Evolutionary conservation across 2,888 invertebrate genomes (phyloP).

Genomic region (Allacma fusca): DNA sequence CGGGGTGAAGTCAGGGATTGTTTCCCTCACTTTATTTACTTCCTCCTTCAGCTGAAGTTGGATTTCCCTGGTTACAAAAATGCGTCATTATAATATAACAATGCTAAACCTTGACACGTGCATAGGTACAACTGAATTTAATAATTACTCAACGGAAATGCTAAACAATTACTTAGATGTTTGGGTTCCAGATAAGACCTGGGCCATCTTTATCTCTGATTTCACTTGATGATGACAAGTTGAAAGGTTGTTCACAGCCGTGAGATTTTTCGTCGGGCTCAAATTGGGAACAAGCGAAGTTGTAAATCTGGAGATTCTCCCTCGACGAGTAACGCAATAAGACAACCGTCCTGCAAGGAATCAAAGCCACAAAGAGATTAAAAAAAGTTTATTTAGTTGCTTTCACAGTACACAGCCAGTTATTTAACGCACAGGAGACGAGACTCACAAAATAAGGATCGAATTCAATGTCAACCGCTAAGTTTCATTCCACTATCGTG

Average conservation of each 20-base stretch:
- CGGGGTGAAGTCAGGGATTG: slow-evolving; percentile 73
- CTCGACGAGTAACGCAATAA: background rate
- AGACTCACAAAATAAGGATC: background rate
- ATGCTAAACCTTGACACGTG: too few relatives aligned
- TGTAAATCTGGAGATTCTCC: background rate
- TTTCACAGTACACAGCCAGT: background rate
- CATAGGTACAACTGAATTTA: too few relatives aligned
- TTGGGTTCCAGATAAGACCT: slow-evolving; percentile 63
- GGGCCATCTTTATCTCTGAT: slow-evolving; percentile 46
- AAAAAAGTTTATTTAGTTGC: background rate
- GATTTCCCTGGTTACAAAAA: slow-evolving; percentile 71
- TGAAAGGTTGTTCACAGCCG: background rate
- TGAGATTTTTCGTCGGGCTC: too few relatives aligned
- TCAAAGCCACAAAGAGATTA: slow-evolving; percentile 1
- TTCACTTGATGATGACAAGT: background rate
- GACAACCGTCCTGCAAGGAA: slow-evolving; percentile 25
- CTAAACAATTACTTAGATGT: slow-evolving; percentile 74
- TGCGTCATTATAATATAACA: slow-evolving; percentile 35
- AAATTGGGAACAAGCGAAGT: background rate
- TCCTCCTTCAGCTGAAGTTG: slow-evolving; percentile 74
- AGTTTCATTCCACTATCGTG: slow-evolving; percentile 9
- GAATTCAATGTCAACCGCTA: slow-evolving; percentile 34
- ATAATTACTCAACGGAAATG: too few relatives aligned
- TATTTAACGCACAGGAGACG: too few relatives aligned
- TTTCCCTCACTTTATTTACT: slow-evolving; percentile 70